phyloP scores from a whole-genome alignment of 2,113 vertebrate species.

The Craseonycteris thonglongyai region DNA sequence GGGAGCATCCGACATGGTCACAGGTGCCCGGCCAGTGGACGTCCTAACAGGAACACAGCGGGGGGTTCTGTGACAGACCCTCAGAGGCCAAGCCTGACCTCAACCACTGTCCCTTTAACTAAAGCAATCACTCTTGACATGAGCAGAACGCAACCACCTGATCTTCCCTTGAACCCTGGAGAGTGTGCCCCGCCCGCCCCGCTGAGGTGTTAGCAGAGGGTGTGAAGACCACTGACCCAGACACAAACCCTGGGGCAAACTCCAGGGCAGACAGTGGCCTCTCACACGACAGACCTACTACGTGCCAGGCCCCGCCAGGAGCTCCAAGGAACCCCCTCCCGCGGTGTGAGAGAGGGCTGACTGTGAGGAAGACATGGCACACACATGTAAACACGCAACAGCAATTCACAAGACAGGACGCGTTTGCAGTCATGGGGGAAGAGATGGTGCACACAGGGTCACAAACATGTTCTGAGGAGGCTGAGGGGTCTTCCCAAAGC shows the following conservation, averaged over 20 bases:
- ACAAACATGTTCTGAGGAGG: too few species aligned
- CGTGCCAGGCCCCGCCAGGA: not conserved
- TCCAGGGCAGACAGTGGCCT: not conserved
- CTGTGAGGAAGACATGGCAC: not conserved
- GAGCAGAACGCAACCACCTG: not conserved
- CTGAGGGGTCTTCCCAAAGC: too few species aligned
- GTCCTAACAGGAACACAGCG: too few species aligned
- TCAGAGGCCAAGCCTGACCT: not conserved
- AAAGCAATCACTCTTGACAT: not conserved
- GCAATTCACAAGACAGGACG: not conserved
- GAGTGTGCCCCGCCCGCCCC: not conserved
- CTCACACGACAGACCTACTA: not conserved
- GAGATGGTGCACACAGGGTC: not conserved
- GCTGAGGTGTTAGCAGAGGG: not conserved
- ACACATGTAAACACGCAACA: not conserved
- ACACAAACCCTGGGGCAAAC: not conserved
- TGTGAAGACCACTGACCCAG: not conserved
- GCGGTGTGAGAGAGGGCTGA: not conserved
- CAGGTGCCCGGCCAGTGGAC: too few species aligned
- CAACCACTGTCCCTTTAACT: not conserved
- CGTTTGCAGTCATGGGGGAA: not conserved
- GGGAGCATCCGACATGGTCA: too few species aligned
- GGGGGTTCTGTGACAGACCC: too few species aligned
- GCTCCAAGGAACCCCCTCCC: not conserved
- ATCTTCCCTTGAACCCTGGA: not conserved